Conservation (phyloP, 2,797 vertebrate species). For the Rhynchotus rufescens region DNA sequence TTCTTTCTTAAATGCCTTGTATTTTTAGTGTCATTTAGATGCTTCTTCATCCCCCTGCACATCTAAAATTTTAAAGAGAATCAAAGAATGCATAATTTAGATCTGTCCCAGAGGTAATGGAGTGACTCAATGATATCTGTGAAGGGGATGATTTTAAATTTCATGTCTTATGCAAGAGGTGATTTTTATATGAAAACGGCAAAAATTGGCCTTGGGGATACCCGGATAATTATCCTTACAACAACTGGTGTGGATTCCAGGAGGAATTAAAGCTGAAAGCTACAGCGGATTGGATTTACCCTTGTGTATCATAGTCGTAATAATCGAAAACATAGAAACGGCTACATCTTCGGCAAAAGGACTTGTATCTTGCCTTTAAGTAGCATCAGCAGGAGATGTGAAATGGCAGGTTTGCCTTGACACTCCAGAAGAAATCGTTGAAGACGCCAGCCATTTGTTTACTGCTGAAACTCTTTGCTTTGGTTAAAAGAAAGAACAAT, state of each 20-base stretch:
- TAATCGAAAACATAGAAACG: slow-evolving; percentile 27
- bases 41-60: slow-evolving; percentile 59
- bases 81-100: slow-evolving; percentile 80
- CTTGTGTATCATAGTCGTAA: slow-evolving; percentile 17
- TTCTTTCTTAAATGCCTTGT: slow-evolving; percentile 72
- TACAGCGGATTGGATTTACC: background rate
- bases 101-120: slow-evolving; percentile 75
- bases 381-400: slow-evolving; percentile 21
- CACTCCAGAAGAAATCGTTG: slow-evolving; percentile 48
- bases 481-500: background rate
- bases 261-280: slow-evolving; percentile 25
- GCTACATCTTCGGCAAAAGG: background rate
- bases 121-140: slow-evolving; percentile 71
- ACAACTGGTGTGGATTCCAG: slow-evolving; percentile 31
- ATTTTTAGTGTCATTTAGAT: slow-evolving; percentile 73
- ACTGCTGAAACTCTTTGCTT: slow-evolving; percentile 28
- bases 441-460: slow-evolving; percentile 28
- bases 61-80: slow-evolving; percentile 79
- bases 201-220: slow-evolving; percentile 66
- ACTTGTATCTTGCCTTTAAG: slow-evolving; percentile 15
- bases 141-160: slow-evolving; percentile 71
- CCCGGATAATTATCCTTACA: slow-evolving; percentile 71
- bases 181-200: slow-evolving; percentile 65
- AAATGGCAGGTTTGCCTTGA: slow-evolving; percentile 45
- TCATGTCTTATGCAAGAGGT: slow-evolving; percentile 72